phyloP scores from a whole-genome alignment of 2,113 vertebrate species.

The Jacana jacana region DNA sequence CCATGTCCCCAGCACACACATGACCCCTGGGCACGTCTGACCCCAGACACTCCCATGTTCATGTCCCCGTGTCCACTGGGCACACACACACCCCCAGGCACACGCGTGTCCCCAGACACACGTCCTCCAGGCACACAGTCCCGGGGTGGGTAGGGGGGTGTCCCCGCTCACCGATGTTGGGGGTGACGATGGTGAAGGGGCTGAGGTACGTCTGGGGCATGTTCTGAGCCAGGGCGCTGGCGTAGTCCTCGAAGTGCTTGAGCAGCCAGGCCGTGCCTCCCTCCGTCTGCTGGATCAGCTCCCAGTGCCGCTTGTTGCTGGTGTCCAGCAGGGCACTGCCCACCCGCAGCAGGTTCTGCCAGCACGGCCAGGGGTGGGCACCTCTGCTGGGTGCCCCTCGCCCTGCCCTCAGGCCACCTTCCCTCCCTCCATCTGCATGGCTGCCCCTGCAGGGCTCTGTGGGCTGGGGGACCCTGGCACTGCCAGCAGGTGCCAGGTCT shows the following conservation, averaged over 20 bases:
- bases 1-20: neutral
- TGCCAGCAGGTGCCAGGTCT: fast-evolving
- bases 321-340: slow-evolving; percentile 88
- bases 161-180: slow-evolving; percentile 84
- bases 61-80: no score
- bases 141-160: neutral
- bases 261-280: slow-evolving; percentile 89
- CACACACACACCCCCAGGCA: neutral
- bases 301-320: slow-evolving; percentile 87
- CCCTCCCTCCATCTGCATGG: no score
- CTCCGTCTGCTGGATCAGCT: slow-evolving; percentile 91
- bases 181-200: slow-evolving; percentile 94
- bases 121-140: neutral
- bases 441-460: no score
- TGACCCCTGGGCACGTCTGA: neutral
- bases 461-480: neutral
- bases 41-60: neutral
- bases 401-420: neutral
- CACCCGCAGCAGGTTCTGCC: slow-evolving; percentile 89
- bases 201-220: slow-evolving; percentile 97
- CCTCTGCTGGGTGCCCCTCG: neutral
- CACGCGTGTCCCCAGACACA: neutral
- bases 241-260: slow-evolving; percentile 88
- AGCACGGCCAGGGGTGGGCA: neutral
- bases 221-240: slow-evolving; percentile 89